phyloP scores from a whole-genome alignment of 1,140 invertebrate genomes.

The Phymastichus coffea region DNA sequence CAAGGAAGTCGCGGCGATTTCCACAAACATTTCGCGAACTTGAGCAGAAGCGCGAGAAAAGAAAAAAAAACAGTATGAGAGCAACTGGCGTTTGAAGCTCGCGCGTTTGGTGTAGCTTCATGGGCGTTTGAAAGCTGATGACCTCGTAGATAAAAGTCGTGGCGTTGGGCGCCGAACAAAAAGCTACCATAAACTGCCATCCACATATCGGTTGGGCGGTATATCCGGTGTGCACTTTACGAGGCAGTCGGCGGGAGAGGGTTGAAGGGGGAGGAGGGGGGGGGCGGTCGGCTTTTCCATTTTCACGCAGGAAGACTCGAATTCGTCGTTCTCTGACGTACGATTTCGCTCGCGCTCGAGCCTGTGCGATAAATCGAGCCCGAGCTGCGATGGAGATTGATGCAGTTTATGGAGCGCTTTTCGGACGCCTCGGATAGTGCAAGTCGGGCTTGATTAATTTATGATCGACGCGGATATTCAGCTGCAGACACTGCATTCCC shows the following conservation, averaged over 20 bases:
- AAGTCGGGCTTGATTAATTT: neutral
- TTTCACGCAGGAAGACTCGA: neutral
- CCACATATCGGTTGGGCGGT: neutral
- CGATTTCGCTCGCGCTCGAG: neutral
- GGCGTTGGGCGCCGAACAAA: neutral
- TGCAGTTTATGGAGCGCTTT: neutral
- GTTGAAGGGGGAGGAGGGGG: too few species aligned
- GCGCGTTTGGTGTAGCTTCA: too few species aligned
- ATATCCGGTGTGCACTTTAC: neutral
- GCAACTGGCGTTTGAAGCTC: too few species aligned
- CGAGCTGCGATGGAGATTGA: slow-evolving; percentile 8
- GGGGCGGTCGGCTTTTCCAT: slow-evolving; percentile 1
- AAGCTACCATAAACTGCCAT: neutral
- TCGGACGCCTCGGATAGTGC: too few species aligned
- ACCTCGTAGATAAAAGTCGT: slow-evolving; percentile 6
- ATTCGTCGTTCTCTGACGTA: neutral
- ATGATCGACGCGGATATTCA: neutral
- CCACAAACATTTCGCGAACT: too few species aligned
- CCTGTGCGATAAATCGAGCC: slow-evolving; percentile 9
- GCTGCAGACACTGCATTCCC: too few species aligned
- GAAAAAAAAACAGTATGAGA: too few species aligned
- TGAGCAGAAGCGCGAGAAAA: too few species aligned
- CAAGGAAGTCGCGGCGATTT: too few species aligned
- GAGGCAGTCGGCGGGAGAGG: neutral
- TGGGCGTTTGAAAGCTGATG: neutral